Percentiles rank a stretch among this genome's conserved stretches.
Conservation (phyloP, 2,888 invertebrate species). For the Ophion obscuratus region DNA sequence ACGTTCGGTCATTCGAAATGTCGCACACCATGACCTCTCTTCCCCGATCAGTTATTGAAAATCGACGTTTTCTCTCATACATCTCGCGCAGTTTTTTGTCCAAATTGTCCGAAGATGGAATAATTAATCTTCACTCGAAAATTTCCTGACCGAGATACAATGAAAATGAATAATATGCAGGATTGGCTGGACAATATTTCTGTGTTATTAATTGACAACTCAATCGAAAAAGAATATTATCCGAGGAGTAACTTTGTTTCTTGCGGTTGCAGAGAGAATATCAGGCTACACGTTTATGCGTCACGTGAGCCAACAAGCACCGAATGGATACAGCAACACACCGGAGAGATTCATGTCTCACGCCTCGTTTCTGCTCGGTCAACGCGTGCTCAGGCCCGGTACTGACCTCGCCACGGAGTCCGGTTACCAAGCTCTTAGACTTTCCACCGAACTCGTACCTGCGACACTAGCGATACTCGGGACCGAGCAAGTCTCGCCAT, state of each 20-base stretch:
- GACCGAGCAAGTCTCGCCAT: constrained; percentile 91
- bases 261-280: constrained; percentile 87
- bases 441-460: constrained; percentile 96
- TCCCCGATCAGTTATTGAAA: background rate
- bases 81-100: background rate
- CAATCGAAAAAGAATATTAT: background rate
- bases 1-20: background rate
- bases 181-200: background rate
- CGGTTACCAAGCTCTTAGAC: constrained; percentile 93
- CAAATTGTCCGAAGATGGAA: background rate
- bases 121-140: background rate
- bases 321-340: constrained; percentile 86
- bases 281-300: constrained; percentile 90
- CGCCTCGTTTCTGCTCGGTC: constrained; percentile 89
- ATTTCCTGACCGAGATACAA: background rate
- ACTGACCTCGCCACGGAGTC: constrained; percentile 87
- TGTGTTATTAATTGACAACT: background rate
- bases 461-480: constrained; percentile 92
- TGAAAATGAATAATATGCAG: background rate
- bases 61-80: background rate
- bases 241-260: constrained; percentile 36
- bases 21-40: background rate
- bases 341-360: constrained; percentile 89
- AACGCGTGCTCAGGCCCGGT: constrained; percentile 87
- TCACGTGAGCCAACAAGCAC: constrained; percentile 87